phyloP scores from a whole-genome alignment of 2,797 vertebrate genomes.

The Benthosema pterotum region DNA sequence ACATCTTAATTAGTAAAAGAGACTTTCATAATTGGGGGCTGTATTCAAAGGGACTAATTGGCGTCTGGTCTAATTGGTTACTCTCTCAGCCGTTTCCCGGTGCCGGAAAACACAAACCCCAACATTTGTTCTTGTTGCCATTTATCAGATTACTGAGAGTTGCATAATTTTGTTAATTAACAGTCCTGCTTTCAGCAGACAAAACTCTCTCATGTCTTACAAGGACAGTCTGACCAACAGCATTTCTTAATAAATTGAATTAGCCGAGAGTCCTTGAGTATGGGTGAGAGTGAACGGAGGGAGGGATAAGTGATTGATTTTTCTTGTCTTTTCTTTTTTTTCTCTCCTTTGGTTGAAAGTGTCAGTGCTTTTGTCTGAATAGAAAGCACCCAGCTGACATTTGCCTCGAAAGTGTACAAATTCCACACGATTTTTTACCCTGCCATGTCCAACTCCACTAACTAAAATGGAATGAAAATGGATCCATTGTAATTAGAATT shows the following conservation, averaged over 20 bases:
- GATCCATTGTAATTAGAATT: too few relatives aligned
- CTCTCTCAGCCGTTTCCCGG: constrained; percentile 24
- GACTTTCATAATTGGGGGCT: constrained; percentile 9
- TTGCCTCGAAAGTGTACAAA: neutral
- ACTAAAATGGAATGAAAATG: too few relatives aligned
- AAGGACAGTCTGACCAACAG: constrained; percentile 44
- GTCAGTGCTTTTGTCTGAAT: neutral
- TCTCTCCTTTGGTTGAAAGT: too few relatives aligned
- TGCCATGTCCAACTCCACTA: too few relatives aligned
- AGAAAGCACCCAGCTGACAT: neutral
- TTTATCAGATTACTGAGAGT: constrained; percentile 11
- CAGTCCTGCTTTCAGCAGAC: constrained; percentile 26
- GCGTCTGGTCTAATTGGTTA: constrained; percentile 10
- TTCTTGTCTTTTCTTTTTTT: too few relatives aligned
- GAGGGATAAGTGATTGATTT: constrained; percentile 7
- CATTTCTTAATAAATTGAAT: constrained; percentile 49
- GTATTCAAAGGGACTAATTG: neutral
- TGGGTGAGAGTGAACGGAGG: constrained; percentile 28
- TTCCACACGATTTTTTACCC: neutral
- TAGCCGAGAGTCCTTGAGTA: constrained; percentile 49
- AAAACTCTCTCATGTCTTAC: constrained; percentile 36
- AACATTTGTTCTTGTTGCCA: constrained; percentile 9
- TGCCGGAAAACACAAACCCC: constrained; percentile 9
- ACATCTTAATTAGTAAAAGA: constrained; percentile 30
- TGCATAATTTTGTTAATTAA: constrained; percentile 25